Base-by-base conservation (phyloP, 2,797 vertebrate genomes). In the Lacerta agilis region DNA sequence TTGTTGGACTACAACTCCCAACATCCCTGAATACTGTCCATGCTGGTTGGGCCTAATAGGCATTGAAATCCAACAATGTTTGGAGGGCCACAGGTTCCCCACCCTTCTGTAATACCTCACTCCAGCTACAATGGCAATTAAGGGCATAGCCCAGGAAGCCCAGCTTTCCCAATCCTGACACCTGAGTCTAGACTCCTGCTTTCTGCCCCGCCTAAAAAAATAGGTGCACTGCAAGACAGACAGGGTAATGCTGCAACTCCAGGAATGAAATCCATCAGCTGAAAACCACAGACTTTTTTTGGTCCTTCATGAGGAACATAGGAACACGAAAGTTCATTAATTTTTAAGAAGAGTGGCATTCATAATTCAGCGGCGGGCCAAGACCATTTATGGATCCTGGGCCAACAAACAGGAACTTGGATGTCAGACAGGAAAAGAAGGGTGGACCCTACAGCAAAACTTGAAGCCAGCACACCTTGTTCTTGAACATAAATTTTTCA, bases 391-490 rank as follows among this genome's bases (percentile, higher is more conserved):
- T n/a, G 69, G 41, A 49, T 64, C 41, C 33, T 71, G 25, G 5
- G 82, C 43, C 0, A 0, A 61, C 77, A 79, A 55, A 23, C 38
- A 49, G 67, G 69, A 67, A 61, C 77, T 69, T 76, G 11, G 29
- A 83, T 38, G 0, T 55, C 13, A 67, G 66, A 0, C 0, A 1
- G 61, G 66, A 45, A 64, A 41, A 64, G 1, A 0, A 88, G 8
- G 41, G 84, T 78, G 58, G 61, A 86, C 23, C 81, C 79, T 75
- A 83, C 33, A 69, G 4, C 55, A 83, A 88, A 73, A 87, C 67
- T 23, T 64, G 66, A 41, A 85, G 80, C 89, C 81, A 93, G 88
- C 89, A 76, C 88, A 92, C 90, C 92, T 92, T 91, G 86, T 81
- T 86, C 88, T 86, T 71, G 67, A 86, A 36, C 2, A 20, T 4